Evolutionary conservation across 37 sponge, comb jelly and placozoan species (phyloP), one percentile per base, ranked within the genome.

Genomic region (Diacarnus erythraeanus): DNA sequence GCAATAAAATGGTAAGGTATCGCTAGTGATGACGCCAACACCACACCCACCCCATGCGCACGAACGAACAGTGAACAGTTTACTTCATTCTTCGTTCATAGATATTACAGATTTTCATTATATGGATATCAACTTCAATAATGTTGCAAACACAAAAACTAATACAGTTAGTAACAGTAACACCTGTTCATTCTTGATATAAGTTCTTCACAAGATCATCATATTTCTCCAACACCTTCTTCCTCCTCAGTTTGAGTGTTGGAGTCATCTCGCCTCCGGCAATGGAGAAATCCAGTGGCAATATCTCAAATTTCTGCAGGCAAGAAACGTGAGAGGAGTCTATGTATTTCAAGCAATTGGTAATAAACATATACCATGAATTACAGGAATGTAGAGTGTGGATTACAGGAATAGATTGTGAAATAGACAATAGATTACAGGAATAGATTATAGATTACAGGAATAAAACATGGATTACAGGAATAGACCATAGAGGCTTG

Each of bases 181-280:
- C 17, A 54, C 10, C 10, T 54, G 25, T 27, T 64, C 67, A 54
- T 37, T 89, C 81, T 40, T 42, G 87, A 69, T 97, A 97, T 84
- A 97, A 84, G 69, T 84, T 76, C 22, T 77, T 75, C 17, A 94
- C 85, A 25, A 87, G 70, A 59, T 92, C 84, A 25, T 71, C 73
- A 64, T 97, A 97, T 70, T 92, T 92, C 76, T 86, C 86, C 66
- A 69, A n/a, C 40, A 97, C 89, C 3, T 82, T 64, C 68, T 83
- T 81, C 42, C 97, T 60, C 80, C 92, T 94, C 77, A 97, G 80
- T 70, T 97, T 97, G 68, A 94, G 74, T 20, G 94, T 97, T 18
- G 94, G 94, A 21, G 94, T 93, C 38, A 92, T 71, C 70, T 89
- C 92, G 5, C 86, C 90, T 15, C 86, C 88, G 30, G 56, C 15